Percentiles rank a stretch among this genome's conserved stretches.
phyloP scores from a whole-genome alignment of 2,113 vertebrate species.

The Lagopus leucura region DNA sequence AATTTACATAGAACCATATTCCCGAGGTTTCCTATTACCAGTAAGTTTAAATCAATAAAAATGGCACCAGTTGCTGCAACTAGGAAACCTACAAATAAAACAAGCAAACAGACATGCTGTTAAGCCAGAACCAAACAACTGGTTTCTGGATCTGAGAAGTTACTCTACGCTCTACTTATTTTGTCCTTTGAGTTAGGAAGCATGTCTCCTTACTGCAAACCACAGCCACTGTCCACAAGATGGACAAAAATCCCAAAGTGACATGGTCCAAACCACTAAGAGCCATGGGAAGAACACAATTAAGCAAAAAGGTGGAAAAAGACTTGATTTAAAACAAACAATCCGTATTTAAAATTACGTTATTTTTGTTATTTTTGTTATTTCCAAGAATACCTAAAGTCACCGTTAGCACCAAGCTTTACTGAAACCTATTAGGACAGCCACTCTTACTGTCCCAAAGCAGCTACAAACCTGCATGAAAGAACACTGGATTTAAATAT shows the following conservation, averaged over 20 bases:
- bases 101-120: background rate
- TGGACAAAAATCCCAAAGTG: background rate
- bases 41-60: background rate
- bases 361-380: background rate
- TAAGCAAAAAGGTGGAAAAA: background rate
- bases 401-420: background rate
- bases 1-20: background rate
- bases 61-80: background rate
- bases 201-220: background rate
- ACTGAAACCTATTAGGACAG: background rate
- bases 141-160: background rate
- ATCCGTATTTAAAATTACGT: background rate
- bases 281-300: background rate
- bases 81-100: background rate
- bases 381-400: fast-evolving
- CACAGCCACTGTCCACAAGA: background rate
- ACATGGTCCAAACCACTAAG: background rate
- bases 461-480: background rate
- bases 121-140: background rate
- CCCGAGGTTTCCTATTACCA: too few relatives aligned
- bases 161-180: background rate
- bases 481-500: background rate
- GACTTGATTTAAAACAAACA: background rate
- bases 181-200: background rate
- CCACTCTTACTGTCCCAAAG: background rate